Conservation (phyloP, 2,113 vertebrate genomes). For the Todiramphus chloris region DNA sequence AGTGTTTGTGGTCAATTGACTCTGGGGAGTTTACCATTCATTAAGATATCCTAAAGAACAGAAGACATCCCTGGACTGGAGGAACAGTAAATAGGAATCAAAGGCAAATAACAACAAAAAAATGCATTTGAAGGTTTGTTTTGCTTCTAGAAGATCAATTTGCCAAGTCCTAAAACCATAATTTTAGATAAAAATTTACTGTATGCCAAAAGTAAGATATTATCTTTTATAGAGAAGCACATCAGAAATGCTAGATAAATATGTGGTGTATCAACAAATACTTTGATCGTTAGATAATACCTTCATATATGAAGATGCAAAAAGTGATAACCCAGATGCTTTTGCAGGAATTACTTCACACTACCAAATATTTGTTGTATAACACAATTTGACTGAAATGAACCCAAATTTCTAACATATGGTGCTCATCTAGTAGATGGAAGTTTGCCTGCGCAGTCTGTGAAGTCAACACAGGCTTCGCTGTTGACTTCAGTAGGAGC, state of each 20-base stretch:
- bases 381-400: neutral
- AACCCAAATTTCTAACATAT: neutral
- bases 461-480: neutral
- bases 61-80: neutral
- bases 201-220: neutral
- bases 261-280: neutral
- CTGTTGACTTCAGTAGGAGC: neutral
- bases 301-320: neutral
- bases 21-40: neutral
- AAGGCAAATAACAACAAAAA: neutral
- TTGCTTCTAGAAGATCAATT: neutral
- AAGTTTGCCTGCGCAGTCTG: neutral
- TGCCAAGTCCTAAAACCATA: neutral
- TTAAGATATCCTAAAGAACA: neutral
- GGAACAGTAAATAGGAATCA: neutral
- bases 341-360: neutral
- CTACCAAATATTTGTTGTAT: neutral
- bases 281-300: neutral
- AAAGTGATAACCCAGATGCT: neutral
- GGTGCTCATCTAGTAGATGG: neutral
- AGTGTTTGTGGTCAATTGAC: neutral
- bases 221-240: neutral
- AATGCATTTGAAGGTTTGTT: neutral
- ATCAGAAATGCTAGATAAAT: neutral
- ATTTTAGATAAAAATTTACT: neutral